Evolutionary conservation across 2,888 invertebrate species (phyloP).

Genomic region (Acleris holmiana): DNA sequence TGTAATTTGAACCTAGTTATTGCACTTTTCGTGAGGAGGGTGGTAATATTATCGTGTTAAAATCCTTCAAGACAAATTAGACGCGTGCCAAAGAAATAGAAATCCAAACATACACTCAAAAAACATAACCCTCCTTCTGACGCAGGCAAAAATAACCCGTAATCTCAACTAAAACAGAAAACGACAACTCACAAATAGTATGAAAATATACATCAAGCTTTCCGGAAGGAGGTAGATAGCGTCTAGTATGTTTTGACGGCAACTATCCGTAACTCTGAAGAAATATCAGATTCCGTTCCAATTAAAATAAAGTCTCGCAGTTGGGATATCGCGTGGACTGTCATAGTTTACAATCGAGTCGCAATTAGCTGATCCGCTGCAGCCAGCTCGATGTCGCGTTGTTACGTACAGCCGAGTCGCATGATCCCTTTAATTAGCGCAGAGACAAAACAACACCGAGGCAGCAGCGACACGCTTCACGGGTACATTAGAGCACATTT

Average conservation of each 20-base stretch:
- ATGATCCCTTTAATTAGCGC: slow-evolving; percentile 72
- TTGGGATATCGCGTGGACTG: slow-evolving; percentile 33
- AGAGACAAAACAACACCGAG: slow-evolving; percentile 56
- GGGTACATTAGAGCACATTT: not conserved
- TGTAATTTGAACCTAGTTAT: too few species aligned
- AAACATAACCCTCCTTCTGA: too few species aligned
- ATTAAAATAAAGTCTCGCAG: slow-evolving; percentile 32
- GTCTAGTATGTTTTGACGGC: not conserved
- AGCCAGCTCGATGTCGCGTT: slow-evolving; percentile 51
- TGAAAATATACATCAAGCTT: not conserved
- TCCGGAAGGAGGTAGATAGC: not conserved
- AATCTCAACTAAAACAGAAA: too few species aligned
- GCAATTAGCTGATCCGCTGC: slow-evolving; percentile 56
- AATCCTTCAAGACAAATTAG: too few species aligned
- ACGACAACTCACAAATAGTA: not conserved
- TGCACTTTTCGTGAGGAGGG: too few species aligned
- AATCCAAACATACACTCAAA: too few species aligned
- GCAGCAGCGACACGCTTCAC: not conserved
- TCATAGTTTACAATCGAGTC: slow-evolving; percentile 48
- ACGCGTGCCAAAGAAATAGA: too few species aligned
- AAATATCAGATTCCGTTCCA: slow-evolving; percentile 31
- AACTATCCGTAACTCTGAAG: slow-evolving; percentile 7
- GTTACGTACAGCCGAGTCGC: slow-evolving; percentile 45
- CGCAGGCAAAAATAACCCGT: too few species aligned
- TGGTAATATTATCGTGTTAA: too few species aligned